phyloP scores from a whole-genome alignment of 2,888 invertebrate genomes.

The Drosophila neonasuta region DNA sequence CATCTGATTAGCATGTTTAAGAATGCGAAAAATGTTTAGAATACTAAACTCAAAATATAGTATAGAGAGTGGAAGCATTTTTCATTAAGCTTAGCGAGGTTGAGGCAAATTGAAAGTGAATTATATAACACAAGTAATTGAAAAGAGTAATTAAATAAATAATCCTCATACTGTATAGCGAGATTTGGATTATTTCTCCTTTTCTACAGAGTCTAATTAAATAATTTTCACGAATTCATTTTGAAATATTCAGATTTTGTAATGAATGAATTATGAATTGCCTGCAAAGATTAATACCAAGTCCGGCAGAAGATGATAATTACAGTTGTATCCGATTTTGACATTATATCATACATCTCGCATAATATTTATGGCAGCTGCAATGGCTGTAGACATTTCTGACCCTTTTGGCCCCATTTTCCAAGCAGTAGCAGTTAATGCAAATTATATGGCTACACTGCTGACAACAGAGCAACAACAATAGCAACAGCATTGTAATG shows the following conservation, averaged over 20 bases:
- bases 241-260: too few species aligned
- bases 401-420: constrained; percentile 33
- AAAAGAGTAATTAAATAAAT: too few species aligned
- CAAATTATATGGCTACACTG: constrained; percentile 47
- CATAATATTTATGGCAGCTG: constrained; percentile 24
- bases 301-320: constrained; percentile 12
- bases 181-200: too few species aligned
- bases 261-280: not conserved
- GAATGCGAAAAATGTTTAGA: constrained; percentile 4
- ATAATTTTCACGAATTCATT: too few species aligned
- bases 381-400: constrained; percentile 10
- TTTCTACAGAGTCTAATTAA: too few species aligned
- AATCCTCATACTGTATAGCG: too few species aligned
- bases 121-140: too few species aligned
- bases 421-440: constrained; percentile 30
- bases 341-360: not conserved
- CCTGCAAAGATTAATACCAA: not conserved
- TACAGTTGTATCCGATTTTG: constrained; percentile 4
- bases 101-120: too few species aligned
- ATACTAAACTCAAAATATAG: not conserved
- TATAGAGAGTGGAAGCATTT: not conserved
- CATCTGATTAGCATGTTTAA: constrained; percentile 22
- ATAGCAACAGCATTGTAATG: constrained; percentile 33
- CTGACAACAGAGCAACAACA: constrained; percentile 22
- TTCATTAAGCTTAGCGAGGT: not conserved